Conservation (phyloP, 2,113 vertebrate species). For the Syngnathus scovelli region DNA sequence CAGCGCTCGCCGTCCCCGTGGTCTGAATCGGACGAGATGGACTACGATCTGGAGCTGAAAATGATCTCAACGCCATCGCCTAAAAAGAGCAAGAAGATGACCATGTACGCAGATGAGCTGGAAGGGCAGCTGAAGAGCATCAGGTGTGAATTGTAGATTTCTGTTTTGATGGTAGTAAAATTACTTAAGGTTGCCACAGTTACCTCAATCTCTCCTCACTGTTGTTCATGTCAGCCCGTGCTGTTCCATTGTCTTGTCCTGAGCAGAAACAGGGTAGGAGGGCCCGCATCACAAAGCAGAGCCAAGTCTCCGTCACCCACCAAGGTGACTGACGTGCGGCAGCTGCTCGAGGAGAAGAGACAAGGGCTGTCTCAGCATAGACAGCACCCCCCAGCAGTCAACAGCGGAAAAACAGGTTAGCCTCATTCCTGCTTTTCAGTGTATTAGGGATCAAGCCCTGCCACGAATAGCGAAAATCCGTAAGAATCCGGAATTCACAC, state of each 20-base stretch:
- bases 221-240: neutral
- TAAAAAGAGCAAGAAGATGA: conserved; percentile 99
- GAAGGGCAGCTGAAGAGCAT: conserved; percentile 87
- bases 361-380: conserved; percentile 71
- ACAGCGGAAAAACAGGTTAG: conserved; percentile 79
- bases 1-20: conserved; percentile 61
- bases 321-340: conserved; percentile 85
- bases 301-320: conserved; percentile 71
- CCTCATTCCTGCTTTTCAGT: neutral
- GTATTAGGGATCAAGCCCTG: neutral
- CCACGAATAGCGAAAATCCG: neutral
- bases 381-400: conserved; percentile 38
- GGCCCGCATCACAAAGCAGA: conserved; percentile 16
- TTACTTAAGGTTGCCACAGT: neutral
- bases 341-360: conserved; percentile 90
- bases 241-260: neutral
- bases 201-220: neutral
- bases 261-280: conserved; percentile 80
- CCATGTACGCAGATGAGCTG: conserved; percentile 97
- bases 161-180: neutral
- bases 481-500: neutral
- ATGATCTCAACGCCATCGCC: conserved; percentile 98
- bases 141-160: conserved; percentile 66
- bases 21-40: conserved; percentile 96
- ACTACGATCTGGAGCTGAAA: conserved; percentile 96